Evolutionary conservation across 2,113 vertebrate species (phyloP), one percentile per base, ranked within the genome.

Genomic region (Eretmochelys imbricata): DNA sequence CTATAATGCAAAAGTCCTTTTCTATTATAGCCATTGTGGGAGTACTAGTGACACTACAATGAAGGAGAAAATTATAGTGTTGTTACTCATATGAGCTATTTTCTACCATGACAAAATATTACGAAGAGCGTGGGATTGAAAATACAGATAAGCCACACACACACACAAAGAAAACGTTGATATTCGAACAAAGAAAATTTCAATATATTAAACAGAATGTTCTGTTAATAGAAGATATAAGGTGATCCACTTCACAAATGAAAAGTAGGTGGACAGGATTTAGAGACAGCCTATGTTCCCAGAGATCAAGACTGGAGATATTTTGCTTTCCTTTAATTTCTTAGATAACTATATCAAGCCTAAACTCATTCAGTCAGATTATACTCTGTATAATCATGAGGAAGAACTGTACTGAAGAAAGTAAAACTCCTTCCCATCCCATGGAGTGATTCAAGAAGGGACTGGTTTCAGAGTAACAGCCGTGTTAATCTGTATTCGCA

Each of bases 21-120:
- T 88, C 91, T 92, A 42, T 79, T 94, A 95, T 92, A 96, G 82
- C 96, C 93, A 95, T 76, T 95, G 93, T 87, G 88, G 65, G 85
- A 94, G 91, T 80, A 80, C 81, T 92, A 94, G 90, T 93, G 90
- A 95, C 93, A 96, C 94, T 94, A 96, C 38, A 96, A 87, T 95
- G 89, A 89, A 95, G 95, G 59, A 95, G 84, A 94, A 92, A 97
- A 97, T 91, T 93, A 95, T 84, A 94, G 93, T 59, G 96, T 48
- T 83, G 54, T 92, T 96, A 94, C 91, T 92, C 57, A 79, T 35
- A 54, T 0, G 75, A 91, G 42, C 87, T 95, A 96, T 91, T 97
- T 92, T 75, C 82, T 89, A 82, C 83, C 81, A 92, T 3, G 91
- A 89, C 76, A 95, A 91, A 96, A 96, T 79, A 92, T 2, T 76